A percentile compares a stretch with the other conserved stretches of the same genome.
Conservation (phyloP, 2,797 vertebrate genomes). For the Netta rufina region DNA sequence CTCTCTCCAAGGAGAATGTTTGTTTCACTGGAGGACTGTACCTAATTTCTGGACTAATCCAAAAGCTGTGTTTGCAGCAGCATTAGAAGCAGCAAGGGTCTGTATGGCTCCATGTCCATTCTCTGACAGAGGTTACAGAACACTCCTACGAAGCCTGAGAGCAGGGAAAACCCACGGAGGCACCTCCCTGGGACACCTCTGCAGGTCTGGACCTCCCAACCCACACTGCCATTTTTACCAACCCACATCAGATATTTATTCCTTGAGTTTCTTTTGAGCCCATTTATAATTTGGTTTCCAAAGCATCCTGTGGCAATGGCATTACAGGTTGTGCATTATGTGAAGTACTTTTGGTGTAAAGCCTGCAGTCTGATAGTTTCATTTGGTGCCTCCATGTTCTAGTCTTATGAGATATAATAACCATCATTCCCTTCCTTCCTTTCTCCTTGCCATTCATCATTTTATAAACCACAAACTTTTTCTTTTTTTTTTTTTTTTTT, state of each 20-base stretch:
- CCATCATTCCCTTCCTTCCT: background rate
- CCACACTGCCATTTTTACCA: background rate
- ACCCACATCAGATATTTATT: background rate
- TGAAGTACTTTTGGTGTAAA: constrained; percentile 9
- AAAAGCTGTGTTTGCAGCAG: background rate
- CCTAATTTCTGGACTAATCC: background rate
- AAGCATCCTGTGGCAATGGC: background rate
- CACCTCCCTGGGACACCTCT: background rate
- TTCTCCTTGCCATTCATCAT: background rate
- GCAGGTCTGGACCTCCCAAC: background rate
- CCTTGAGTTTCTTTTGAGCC: background rate
- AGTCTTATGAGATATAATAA: background rate
- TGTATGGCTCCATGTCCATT: background rate
- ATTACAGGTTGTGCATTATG: background rate
- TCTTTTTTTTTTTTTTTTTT: background rate
- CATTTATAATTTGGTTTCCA: background rate
- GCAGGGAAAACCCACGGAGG: background rate
- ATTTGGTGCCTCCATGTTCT: background rate
- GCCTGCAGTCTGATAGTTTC: background rate
- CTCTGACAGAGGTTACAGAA: background rate
- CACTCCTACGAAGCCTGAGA: background rate
- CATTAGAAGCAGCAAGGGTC: background rate
- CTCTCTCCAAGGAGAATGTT: background rate
- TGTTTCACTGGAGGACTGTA: background rate
- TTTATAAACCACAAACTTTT: background rate